Conservation (phyloP, 1,140 invertebrate species). For the Drosophila pruinosa region DNA sequence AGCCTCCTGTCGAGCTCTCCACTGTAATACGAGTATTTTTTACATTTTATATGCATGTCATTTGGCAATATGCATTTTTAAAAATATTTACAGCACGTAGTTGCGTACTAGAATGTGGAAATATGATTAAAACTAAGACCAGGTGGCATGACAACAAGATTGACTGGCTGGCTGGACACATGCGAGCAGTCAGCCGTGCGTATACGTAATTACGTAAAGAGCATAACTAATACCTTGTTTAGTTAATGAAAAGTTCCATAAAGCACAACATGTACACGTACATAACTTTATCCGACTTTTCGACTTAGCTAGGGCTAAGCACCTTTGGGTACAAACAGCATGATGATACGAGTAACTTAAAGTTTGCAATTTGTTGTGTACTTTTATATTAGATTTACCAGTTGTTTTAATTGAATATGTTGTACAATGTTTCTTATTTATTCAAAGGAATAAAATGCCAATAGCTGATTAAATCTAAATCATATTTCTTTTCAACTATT, state of each 20-base stretch:
- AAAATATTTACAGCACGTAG: constrained; percentile 38
- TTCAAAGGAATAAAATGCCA: not conserved
- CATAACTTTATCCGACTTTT: constrained; percentile 4
- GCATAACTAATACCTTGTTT: constrained; percentile 64
- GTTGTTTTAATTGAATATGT: no score
- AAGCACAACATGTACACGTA: constrained; percentile 6
- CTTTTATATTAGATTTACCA: not conserved
- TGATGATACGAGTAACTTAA: not conserved
- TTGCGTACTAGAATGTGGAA: not conserved
- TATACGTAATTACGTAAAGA: constrained; percentile 72
- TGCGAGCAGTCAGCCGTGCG: not conserved
- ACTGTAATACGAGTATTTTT: constrained; percentile 64
- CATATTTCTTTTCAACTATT: no score
- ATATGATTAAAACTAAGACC: constrained; percentile 37
- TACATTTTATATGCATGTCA: constrained; percentile 75
- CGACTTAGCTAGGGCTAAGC: constrained; percentile 20
- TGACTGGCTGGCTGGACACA: not conserved
- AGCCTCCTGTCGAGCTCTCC: not conserved
- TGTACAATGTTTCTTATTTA: not conserved
- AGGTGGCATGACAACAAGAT: not conserved
- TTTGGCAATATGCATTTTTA: constrained; percentile 72
- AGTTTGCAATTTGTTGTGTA: not conserved
- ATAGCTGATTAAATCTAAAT: no score
- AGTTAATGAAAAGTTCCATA: constrained; percentile 40
- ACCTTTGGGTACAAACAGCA: not conserved